Base-by-base conservation (phyloP, 2,888 invertebrate genomes). In the Odontomyia ornata region DNA sequence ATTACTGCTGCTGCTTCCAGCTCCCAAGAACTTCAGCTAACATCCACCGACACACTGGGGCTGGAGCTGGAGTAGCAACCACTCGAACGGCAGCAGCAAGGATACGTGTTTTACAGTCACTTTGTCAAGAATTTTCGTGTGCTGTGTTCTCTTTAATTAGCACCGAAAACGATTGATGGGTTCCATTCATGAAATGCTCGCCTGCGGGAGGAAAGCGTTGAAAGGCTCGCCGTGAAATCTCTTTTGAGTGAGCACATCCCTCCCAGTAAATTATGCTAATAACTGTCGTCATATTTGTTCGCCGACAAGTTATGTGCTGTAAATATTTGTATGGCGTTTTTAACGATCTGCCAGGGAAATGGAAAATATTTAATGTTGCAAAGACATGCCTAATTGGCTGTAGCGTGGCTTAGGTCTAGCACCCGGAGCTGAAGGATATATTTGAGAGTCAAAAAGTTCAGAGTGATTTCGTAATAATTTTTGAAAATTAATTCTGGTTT, bases 101-200 rank as follows among this genome's bases (percentile, higher is more conserved):
- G 73, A 73, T 36, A 56, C 28, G 71, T 73, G 27, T 25, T 43
- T 60, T 28, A 13, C 18, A 27, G 46, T 25, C 18, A 13, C 47
- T 46, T 43, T 36, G 73, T 73, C 60, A 36, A 36, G 21, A 73
- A 73, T 36, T 21, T 57, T 13, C 46, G 69, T 30, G 57, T 23
- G 36, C 13, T 67, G 28, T 47, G 56, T 73, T 73, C 36, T n/a
- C 73, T 73, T 73, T 73, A 73, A 73, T 73, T 73, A 73, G 60
- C 73, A 28, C 60, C 71, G 23, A 30, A 28, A 60, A 73, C 73
- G 73, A 73, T 73, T 73, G 60, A 73, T 57, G 57, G 30, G 28
- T 73, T 60, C 30, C 57, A 43, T 60, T 60, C 60, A 36, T 60
- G 73, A 57, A 57, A 73, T 60, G 25, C 60, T 43, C 21, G 11